Conservation (phyloP, 2,113 vertebrate genomes). For the Thamnophis sirtalis region DNA sequence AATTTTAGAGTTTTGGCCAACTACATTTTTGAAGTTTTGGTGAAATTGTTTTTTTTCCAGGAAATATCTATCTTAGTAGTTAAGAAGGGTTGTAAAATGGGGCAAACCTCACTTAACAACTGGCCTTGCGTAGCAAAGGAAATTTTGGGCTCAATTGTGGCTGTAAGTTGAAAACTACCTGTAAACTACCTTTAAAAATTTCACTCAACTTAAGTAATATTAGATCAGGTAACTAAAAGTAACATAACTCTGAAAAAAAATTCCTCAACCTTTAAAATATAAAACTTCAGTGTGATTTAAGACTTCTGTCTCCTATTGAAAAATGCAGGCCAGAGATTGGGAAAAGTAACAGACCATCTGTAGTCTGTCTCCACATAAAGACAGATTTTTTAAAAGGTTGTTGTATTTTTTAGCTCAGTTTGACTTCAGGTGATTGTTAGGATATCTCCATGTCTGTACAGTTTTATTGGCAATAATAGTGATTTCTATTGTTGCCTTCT, state of each 20-base stretch:
- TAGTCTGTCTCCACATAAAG: neutral
- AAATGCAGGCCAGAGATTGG: neutral
- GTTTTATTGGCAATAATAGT: neutral
- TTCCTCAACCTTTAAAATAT: slow-evolving; percentile 7
- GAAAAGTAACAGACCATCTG: neutral
- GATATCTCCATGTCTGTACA: neutral
- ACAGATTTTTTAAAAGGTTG: neutral
- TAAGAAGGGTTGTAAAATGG: neutral
- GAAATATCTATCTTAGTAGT: neutral
- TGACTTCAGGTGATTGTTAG: neutral
- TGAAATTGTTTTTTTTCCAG: neutral
- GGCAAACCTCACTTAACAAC: neutral
- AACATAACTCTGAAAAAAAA: neutral
- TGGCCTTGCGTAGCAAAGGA: neutral
- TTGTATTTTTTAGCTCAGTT: neutral
- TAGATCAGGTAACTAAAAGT: neutral
- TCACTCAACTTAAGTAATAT: neutral
- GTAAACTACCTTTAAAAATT: neutral
- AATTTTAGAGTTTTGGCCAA: neutral
- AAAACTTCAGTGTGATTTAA: neutral
- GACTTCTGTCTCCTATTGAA: neutral
- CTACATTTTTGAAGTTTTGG: neutral
- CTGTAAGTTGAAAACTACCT: neutral
- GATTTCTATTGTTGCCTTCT: neutral
- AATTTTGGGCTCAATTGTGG: neutral